A percentile compares a stretch with the other conserved stretches of the same genome.
These are phyloP conservation scores for Caenorhabditis panamensis DNA, from an alignment of 2,888 invertebrate genomes.

Conservation along the genomic window DNA sequence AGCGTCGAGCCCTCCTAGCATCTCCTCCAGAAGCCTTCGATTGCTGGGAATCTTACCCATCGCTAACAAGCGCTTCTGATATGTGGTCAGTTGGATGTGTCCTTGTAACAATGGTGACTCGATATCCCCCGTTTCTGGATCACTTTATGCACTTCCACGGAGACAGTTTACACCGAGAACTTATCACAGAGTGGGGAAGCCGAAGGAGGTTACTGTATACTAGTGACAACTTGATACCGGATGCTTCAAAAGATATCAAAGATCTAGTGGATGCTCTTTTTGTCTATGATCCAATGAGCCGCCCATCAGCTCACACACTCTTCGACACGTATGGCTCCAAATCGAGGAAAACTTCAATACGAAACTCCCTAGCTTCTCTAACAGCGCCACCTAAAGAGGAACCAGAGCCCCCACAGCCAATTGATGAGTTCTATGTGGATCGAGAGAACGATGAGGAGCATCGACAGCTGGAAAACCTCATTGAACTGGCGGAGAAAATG, in stretches of 20 bases:
- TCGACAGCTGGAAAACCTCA: conserved; percentile 32
- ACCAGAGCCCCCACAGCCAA: conserved; percentile 20
- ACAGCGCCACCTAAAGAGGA: conserved; percentile 17
- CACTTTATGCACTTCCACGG: conserved; percentile 65
- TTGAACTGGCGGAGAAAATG: conserved; percentile 34
- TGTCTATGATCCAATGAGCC: conserved; percentile 31
- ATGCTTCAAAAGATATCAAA: conserved; percentile 57
- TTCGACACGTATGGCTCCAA: conserved; percentile 26
- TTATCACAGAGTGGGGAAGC: conserved; percentile 39
- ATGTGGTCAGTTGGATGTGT: conserved; percentile 70
- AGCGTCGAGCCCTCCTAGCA: conserved; percentile 57
- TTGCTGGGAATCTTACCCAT: conserved; percentile 46
- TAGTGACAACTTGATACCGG: conserved; percentile 45
- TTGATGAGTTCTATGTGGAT: conserved; percentile 46
- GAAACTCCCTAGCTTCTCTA: conserved; percentile 42
- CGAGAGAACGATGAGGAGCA: conserved; percentile 53
- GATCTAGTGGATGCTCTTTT: conserved; percentile 64
- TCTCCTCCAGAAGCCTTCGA: conserved; percentile 67
- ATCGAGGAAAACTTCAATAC: conserved; percentile 48
- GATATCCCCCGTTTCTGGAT: conserved; percentile 66
- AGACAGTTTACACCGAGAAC: conserved; percentile 61
- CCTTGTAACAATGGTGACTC: conserved; percentile 70
- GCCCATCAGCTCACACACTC: conserved; percentile 60
- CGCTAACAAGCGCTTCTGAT: conserved; percentile 58
- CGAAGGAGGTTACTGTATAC: conserved; percentile 20